Conservation (phyloP, 2,113 vertebrate species). For the Psophia crepitans region DNA sequence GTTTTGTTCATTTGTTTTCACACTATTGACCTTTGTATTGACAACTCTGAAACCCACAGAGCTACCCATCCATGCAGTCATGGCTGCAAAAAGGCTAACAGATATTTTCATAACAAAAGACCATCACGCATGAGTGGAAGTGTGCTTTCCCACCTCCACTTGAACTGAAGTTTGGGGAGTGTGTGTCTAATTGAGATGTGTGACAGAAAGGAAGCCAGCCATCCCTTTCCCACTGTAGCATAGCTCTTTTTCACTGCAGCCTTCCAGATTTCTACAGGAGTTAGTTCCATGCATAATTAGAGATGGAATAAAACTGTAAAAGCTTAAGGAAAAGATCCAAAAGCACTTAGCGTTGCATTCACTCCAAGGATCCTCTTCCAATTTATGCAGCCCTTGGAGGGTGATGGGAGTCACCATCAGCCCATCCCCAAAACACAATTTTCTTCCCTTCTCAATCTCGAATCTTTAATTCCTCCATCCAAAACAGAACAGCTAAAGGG, state of each 20-base stretch:
- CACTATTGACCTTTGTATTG: background rate
- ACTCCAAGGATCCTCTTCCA: background rate
- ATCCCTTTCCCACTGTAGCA: background rate
- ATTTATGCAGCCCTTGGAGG: background rate
- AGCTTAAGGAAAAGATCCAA: background rate
- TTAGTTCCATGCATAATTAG: background rate
- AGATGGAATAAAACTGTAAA: background rate
- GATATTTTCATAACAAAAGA: background rate
- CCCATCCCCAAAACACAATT: background rate
- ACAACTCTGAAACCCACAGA: background rate
- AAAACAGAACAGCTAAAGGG: background rate
- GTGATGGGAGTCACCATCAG: background rate
- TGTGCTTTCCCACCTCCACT: accelerated
- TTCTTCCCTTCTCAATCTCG: background rate
- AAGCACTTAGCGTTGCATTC: background rate
- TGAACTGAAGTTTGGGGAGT: background rate
- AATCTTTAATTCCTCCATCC: background rate
- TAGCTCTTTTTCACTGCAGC: background rate
- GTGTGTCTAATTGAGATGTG: background rate
- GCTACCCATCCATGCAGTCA: background rate
- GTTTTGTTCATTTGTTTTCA: background rate
- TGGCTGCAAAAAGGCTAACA: background rate
- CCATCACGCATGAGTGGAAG: accelerated
- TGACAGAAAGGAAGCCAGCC: background rate
- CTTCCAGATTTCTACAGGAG: background rate